A percentile compares a stretch with the other conserved stretches of the same genome.
These are phyloP conservation scores for Cylas formicarius DNA, from an alignment of 1,140 invertebrate genomes.

Conservation along the genomic window DNA sequence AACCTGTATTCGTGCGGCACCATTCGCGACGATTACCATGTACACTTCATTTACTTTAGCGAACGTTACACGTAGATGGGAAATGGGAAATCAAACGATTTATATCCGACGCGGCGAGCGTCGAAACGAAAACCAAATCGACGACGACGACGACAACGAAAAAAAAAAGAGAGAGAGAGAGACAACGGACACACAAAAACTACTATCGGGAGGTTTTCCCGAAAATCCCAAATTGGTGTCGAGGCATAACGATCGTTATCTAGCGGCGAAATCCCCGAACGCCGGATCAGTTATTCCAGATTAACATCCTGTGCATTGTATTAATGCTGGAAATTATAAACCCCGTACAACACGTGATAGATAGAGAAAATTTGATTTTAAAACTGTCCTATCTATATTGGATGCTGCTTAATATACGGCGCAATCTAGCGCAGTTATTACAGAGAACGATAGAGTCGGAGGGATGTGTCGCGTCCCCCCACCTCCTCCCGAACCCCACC, in stretches of 20 bases:
- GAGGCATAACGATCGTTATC: too few species aligned
- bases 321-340: conserved; percentile 43
- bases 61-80: too few species aligned
- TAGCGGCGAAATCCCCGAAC: too few species aligned
- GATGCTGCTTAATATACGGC: conserved; percentile 43
- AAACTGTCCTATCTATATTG: conserved; percentile 43
- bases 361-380: conserved; percentile 45
- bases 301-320: conserved; percentile 43
- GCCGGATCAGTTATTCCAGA: conserved; percentile 42
- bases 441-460: conserved; percentile 24
- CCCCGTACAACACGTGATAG: conserved; percentile 38
- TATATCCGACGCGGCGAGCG: neutral
- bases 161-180: too few species aligned
- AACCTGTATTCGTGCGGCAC: neutral
- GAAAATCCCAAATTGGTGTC: too few species aligned
- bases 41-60: too few species aligned
- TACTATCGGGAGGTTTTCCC: too few species aligned
- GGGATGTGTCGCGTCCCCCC: neutral
- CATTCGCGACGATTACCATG: neutral
- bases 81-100: too few species aligned
- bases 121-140: too few species aligned
- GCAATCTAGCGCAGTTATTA: conserved; percentile 42
- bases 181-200: too few species aligned
- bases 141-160: too few species aligned
- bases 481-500: conserved; percentile 3